Conservation (phyloP, 2,888 invertebrate genomes). For the Ellobium chinense region DNA sequence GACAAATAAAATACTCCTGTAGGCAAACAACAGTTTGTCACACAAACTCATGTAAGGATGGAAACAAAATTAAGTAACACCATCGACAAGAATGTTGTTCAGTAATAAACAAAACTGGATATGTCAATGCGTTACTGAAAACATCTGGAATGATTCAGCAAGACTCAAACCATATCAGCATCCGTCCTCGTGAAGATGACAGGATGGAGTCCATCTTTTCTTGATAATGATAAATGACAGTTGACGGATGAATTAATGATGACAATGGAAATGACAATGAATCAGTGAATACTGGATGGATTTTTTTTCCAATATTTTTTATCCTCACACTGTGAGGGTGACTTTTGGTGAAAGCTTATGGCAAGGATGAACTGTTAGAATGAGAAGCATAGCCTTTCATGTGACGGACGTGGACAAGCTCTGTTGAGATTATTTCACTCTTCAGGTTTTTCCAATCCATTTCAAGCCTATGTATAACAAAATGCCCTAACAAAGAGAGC, state of each 20-base stretch:
- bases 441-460: too few relatives aligned
- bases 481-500: too few relatives aligned
- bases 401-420: too few relatives aligned
- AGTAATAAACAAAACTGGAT: conserved; percentile 27
- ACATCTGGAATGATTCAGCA: conserved; percentile 37
- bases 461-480: too few relatives aligned
- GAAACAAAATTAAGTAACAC: not conserved
- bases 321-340: not conserved
- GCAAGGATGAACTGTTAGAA: not conserved
- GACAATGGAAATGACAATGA: not conserved
- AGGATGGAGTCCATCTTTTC: not conserved
- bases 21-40: conserved; percentile 22
- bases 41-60: not conserved
- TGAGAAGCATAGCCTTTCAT: too few relatives aligned
- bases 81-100: conserved; percentile 23
- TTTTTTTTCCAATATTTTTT: not conserved
- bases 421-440: too few relatives aligned
- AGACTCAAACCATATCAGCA: conserved; percentile 12
- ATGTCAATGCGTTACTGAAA: conserved; percentile 34
- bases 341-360: not conserved
- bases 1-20: conserved; percentile 36
- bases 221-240: not conserved
- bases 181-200: not conserved
- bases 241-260: not conserved
- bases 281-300: conserved; percentile 2